Base-by-base conservation (phyloP, 2,888 invertebrate genomes). In the Melikaiella ostensackeni region DNA sequence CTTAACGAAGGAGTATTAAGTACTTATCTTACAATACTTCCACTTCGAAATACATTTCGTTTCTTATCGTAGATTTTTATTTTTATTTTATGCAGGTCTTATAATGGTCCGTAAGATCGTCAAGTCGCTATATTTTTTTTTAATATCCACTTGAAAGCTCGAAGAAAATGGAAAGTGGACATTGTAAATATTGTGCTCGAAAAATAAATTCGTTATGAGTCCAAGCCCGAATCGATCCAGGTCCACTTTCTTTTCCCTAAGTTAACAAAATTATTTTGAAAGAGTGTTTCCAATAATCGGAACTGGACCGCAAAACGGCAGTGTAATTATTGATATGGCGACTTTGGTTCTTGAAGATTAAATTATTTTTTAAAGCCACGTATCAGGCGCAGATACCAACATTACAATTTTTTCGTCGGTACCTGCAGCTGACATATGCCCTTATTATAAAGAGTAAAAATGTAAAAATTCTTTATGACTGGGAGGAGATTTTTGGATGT, bases 11-110 rank as follows among this genome's bases (percentile, higher is more conserved):
- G 59, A 59, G 74, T 55, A 74, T 74, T 74, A 74, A 59, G 74
- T 74, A 74, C 74, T 59, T 74, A 74, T 70, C 19, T 70, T 70
- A 70, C 50, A 70, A 50, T 70, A 70, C 70, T 70, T 70, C 70
- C 70, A 70, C 24, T 70, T 70, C 16, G 46, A 50, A 70, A 70
- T 74, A 74, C 74, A 74, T 74, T 57, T 35, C 24, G 21, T 38
- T 74, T 38, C 7, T 77, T 77, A 76, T 78, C 50, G 70, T 50
- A 70, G 27, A 19, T 46, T 30, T 50, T 70, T 30, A 19, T 42
- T 27, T 50, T 70, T 30, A 70, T 50, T 50, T 70, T 27, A 50
- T 70, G 24, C 30, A 70, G 50, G 70, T 70, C 30, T 70, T 70
- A 42, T 42, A 50, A 50, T 70, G 70, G 70, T 70, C 70, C 70